These are phyloP conservation scores for Mormyrops attenuatus DNA, from an alignment of 2,797 vertebrate species.

Conservation along the genomic window DNA sequence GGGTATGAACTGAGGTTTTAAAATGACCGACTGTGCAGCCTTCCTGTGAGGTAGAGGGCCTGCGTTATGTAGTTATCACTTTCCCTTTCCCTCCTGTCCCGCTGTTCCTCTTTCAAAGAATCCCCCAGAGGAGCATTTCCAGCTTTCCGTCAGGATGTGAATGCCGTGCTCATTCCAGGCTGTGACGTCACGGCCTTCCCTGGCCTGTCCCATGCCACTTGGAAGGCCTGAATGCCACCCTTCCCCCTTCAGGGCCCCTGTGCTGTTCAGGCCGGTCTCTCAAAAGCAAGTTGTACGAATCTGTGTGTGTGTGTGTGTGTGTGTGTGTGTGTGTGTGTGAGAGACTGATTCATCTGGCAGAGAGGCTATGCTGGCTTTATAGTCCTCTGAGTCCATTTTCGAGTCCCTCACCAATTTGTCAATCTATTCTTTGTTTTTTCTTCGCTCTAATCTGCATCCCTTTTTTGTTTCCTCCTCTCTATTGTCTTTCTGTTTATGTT, in stretches of 20 bases:
- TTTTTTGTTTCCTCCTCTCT: not conserved
- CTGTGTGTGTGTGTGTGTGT: not conserved
- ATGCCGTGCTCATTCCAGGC: not conserved
- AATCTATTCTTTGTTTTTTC: not conserved
- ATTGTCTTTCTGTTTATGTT: not conserved
- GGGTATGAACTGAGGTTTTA: not conserved
- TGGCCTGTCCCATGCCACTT: not conserved
- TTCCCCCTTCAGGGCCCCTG: not conserved
- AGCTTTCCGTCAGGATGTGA: not conserved
- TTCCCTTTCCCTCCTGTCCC: not conserved
- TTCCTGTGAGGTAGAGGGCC: not conserved
- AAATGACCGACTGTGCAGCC: not conserved
- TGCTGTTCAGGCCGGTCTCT: constrained; percentile 20
- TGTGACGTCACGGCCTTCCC: not conserved
- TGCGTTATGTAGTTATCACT: not conserved
- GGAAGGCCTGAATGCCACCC: not conserved
- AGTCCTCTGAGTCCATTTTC: not conserved
- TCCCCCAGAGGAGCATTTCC: not conserved
- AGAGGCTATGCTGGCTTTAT: constrained; percentile 17
- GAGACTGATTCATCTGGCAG: constrained; percentile 25
- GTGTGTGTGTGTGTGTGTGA: not conserved
- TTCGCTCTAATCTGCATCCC: not conserved
- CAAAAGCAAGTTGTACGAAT: constrained; percentile 16
- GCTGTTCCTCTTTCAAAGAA: not conserved
- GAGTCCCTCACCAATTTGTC: not conserved